Base-by-base conservation (phyloP, 2,113 vertebrate genomes). In the Rhizomys pruinosus region DNA sequence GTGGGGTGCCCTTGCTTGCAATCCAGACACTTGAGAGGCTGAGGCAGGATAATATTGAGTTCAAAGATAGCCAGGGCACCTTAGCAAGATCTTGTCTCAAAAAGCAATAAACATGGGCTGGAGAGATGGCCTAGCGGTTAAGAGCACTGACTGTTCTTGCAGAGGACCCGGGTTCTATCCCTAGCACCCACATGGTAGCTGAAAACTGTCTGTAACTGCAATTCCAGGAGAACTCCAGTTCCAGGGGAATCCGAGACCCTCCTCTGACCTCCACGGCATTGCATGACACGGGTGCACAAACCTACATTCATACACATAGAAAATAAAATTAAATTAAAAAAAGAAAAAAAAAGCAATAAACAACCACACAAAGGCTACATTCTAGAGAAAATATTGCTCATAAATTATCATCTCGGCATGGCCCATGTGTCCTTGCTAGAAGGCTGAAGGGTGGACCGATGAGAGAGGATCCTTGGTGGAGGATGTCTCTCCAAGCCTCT, bases 331-430 rank as follows among this genome's bases (percentile, higher is more conserved):
- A n/a, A n/a, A n/a, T n/a, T n/a, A n/a, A n/a, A n/a, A n/a, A n/a
- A n/a, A n/a, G n/a, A n/a, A n/a, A n/a, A n/a, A n/a, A 47, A 87
- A 87, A 57, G 22, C 10, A 64, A 47, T 9, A 44, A 27, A n/a
- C n/a, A 42, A 39, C 71, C 12, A 55, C 23, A 73, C 27, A 20
- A 12, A 32, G 39, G 29, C 29, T 76, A 76, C 37, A 87, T 44
- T 76, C 29, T 52, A 55, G 47, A 66, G 34, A 79, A 93, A 94
- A 88, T 13, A 92, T 39, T 94, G 4, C 15, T 25, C 20, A 76
- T 71, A 68, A 52, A 78, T 86, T 42, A 90, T 59, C 32, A 44
- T 74, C 55, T 66, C 64, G 29, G 32, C 0, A 20, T 2, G 86
- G 39, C 6, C 82, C 89, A n/a, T 64, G 5, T 69, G 12, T 69